These are phyloP conservation scores for Athene cunicularia DNA, from an alignment of 2,113 vertebrate species.

Conservation along the genomic window DNA sequence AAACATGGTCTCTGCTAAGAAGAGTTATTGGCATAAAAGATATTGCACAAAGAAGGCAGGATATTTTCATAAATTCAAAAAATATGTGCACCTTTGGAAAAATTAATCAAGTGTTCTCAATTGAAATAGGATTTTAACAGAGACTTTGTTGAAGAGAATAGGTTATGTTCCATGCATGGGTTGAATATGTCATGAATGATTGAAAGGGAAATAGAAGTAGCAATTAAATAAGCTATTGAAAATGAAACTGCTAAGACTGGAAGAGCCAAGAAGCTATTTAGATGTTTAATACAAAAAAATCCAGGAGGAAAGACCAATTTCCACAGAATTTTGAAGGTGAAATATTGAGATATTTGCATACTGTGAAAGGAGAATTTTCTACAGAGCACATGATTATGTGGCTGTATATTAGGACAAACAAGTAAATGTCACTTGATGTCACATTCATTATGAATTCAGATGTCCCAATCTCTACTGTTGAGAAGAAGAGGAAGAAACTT, in stretches of 20 bases:
- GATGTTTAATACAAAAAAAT: background rate
- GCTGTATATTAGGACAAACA: background rate
- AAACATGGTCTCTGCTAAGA: background rate
- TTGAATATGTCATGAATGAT: background rate
- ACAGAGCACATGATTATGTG: background rate
- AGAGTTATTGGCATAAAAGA: background rate
- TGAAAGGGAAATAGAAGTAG: background rate
- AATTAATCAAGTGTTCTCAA: background rate
- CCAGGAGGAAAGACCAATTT: background rate
- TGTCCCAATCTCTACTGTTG: background rate
- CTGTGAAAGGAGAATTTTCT: background rate
- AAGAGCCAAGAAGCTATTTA: background rate
- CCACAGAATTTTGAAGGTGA: background rate
- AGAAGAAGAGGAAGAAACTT: background rate
- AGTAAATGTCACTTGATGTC: background rate
- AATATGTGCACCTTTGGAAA: background rate
- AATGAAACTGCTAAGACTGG: background rate
- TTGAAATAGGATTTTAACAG: background rate
- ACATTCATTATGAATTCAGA: background rate
- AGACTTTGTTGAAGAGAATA: background rate
- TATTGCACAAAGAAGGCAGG: background rate
- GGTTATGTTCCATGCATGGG: background rate
- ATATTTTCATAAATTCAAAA: background rate
- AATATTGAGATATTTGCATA: background rate
- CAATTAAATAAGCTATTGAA: slow-evolving; percentile 5